Conservation (phyloP, 2,888 invertebrate genomes). For the Cactoblastis cactorum region DNA sequence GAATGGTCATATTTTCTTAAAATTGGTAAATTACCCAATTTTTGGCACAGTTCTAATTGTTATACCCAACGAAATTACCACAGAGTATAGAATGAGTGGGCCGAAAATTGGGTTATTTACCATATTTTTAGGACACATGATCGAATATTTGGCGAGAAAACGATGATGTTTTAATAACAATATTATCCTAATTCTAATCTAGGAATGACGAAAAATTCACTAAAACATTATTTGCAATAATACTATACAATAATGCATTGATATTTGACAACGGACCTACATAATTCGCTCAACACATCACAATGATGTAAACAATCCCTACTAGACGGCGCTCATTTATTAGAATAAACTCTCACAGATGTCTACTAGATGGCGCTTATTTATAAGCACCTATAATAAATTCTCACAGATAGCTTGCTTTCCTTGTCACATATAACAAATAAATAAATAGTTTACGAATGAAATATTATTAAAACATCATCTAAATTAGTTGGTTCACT, state of each 20-base stretch:
- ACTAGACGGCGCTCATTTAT: neutral
- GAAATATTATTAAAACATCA: constrained; percentile 13
- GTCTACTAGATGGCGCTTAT: neutral
- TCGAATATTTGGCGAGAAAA: neutral
- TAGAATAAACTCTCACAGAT: neutral
- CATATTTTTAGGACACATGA: too few relatives aligned
- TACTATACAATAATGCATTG: neutral
- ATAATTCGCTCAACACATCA: neutral
- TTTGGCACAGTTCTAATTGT: neutral
- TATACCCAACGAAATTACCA: too few relatives aligned
- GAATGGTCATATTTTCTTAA: neutral
- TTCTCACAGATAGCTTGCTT: too few relatives aligned
- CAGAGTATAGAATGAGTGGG: too few relatives aligned
- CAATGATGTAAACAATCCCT: neutral
- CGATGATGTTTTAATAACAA: constrained; percentile 7
- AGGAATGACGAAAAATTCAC: neutral
- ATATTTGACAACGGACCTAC: neutral
- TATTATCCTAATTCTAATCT: neutral
- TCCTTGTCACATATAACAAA: neutral
- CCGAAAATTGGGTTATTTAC: too few relatives aligned
- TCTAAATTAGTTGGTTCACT: constrained; percentile 38
- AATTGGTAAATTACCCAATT: neutral
- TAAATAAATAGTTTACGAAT: neutral
- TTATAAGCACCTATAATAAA: neutral
- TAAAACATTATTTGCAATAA: too few relatives aligned